Percentiles rank a stretch among this genome's conserved stretches.
These are phyloP conservation scores for Zosterops lateralis DNA, from an alignment of 2,113 vertebrate species.

Conservation along the genomic window DNA sequence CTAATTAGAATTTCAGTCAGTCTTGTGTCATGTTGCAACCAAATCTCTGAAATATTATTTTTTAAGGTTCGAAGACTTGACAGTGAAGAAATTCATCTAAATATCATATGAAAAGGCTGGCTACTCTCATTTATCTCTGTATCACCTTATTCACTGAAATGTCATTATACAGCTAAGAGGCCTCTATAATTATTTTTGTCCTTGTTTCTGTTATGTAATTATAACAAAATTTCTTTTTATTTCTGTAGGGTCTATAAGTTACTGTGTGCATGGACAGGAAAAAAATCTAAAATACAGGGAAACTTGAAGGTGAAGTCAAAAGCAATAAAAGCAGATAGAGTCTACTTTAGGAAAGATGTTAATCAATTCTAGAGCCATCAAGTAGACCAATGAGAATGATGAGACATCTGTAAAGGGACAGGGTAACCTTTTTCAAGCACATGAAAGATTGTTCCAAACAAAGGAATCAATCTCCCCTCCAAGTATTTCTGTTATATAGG, in stretches of 20 bases:
- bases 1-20: conserved; percentile 32
- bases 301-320: not conserved
- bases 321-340: not conserved
- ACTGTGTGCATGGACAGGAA: not conserved
- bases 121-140: not conserved
- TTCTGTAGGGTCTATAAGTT: not conserved
- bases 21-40: conserved; percentile 12
- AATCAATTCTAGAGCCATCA: not conserved
- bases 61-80: not conserved
- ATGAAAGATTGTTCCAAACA: not conserved
- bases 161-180: not conserved
- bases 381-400: not conserved
- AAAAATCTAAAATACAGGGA: not conserved
- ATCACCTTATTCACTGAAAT: not conserved
- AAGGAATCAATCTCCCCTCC: not conserved
- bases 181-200: not conserved
- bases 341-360: not conserved
- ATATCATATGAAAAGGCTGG: not conserved
- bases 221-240: not conserved
- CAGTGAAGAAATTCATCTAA: not conserved
- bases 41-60: conserved; percentile 19
- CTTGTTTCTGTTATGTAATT: not conserved
- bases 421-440: not conserved
- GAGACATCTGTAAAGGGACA: not conserved
- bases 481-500: not conserved